Evolutionary conservation across 2,797 vertebrate species (phyloP).

Genomic region (Kryptopterus vitreolus): DNA sequence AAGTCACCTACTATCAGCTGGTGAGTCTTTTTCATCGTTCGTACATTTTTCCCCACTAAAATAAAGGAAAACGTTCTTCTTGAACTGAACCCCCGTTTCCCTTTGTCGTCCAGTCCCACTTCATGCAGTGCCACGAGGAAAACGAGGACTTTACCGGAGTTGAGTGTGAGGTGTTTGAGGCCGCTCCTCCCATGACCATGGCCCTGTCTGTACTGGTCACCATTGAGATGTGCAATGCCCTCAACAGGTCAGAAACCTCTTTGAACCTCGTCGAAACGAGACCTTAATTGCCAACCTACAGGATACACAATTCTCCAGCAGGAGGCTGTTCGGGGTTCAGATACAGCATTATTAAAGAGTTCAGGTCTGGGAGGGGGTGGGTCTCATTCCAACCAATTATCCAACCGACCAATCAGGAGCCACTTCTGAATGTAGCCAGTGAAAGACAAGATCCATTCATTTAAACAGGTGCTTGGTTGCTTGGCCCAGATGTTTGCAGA

Average conservation of each 20-base stretch:
- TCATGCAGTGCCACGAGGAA: constrained; percentile 88
- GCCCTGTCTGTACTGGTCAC: constrained; percentile 93
- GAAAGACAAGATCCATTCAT: too few species aligned
- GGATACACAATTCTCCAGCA: neutral
- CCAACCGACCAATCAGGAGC: too few species aligned
- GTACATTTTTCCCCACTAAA: neutral
- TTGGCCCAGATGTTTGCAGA: too few species aligned
- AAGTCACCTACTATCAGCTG: constrained; percentile 88
- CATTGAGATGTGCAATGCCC: constrained; percentile 95
- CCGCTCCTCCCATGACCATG: constrained; percentile 90
- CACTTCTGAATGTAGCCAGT: too few species aligned
- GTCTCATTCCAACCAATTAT: too few species aligned
- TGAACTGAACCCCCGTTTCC: neutral
- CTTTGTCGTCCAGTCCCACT: constrained; percentile 81
- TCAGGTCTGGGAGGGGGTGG: too few species aligned
- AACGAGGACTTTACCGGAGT: constrained; percentile 78
- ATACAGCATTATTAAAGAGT: neutral
- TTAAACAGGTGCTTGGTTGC: too few species aligned
- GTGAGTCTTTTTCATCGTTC: constrained; percentile 64
- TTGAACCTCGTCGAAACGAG: neutral
- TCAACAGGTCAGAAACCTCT: constrained; percentile 81
- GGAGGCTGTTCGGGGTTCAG: too few species aligned
- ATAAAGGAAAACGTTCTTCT: neutral
- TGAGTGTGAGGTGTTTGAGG: constrained; percentile 86
- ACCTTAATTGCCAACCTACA: neutral